These are phyloP conservation scores for Allygus modestus DNA, from an alignment of 2,888 invertebrate genomes.

Conservation along the genomic window DNA sequence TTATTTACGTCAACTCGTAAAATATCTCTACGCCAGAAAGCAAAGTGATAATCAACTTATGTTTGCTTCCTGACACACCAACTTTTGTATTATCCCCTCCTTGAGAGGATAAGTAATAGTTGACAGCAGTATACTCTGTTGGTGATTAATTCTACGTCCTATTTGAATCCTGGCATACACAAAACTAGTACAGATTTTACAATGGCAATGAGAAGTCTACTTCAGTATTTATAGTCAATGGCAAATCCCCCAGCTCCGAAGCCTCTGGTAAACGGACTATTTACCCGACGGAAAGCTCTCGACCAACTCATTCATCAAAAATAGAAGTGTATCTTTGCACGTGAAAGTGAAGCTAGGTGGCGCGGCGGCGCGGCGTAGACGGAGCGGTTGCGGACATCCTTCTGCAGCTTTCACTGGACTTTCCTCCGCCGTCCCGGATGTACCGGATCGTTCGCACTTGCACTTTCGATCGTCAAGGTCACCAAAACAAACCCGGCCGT, in stretches of 20 bases:
- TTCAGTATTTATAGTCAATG: no score
- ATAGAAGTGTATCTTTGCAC: slow-evolving; percentile 8
- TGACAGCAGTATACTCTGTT: no score
- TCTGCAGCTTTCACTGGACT: slow-evolving; percentile 25
- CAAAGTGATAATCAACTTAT: no score
- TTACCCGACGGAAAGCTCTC: neutral
- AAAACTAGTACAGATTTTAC: no score
- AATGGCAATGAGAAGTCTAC: no score
- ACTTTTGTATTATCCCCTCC: no score
- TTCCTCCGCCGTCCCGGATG: slow-evolving; percentile 34
- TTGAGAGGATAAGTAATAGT: no score
- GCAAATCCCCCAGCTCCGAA: neutral
- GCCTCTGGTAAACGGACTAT: neutral
- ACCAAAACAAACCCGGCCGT: slow-evolving; percentile 19
- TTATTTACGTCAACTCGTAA: no score
- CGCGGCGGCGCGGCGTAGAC: neutral
- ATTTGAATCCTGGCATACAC: no score
- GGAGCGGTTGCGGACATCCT: slow-evolving; percentile 42
- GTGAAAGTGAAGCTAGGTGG: neutral
- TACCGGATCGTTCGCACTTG: slow-evolving; percentile 35
- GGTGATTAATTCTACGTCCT: no score
- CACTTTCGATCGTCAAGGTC: slow-evolving; percentile 48
- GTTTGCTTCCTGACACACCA: no score
- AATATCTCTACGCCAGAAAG: no score
- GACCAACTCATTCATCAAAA: slow-evolving; percentile 1